Percentiles rank a stretch among this genome's conserved stretches.
Conservation (phyloP, 2,113 vertebrate species). For the Pipra filicauda region DNA sequence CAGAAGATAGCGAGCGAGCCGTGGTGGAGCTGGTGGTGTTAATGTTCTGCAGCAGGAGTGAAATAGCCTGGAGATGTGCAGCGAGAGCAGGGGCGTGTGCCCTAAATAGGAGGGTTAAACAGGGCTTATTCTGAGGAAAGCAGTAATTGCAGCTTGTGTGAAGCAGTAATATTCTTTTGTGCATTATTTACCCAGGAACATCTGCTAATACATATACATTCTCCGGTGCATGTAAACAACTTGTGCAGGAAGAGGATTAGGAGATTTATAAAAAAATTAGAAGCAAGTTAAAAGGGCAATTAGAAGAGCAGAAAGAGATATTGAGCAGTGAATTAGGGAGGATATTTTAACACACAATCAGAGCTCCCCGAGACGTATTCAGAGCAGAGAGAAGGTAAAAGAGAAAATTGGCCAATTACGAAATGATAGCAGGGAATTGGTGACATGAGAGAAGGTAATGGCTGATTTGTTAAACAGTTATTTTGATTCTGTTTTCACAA, state of each 20-base stretch:
- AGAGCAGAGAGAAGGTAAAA: slow-evolving; percentile 72
- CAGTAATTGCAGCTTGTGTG: slow-evolving; percentile 42
- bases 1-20: neutral
- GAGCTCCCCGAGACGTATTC: slow-evolving; percentile 70
- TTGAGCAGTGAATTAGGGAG: slow-evolving; percentile 64
- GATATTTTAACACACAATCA: slow-evolving; percentile 74
- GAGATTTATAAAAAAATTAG: slow-evolving; percentile 64
- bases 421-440: slow-evolving; percentile 64
- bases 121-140: slow-evolving; percentile 41
- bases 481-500: slow-evolving; percentile 64
- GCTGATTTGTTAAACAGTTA: slow-evolving; percentile 60
- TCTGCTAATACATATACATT: slow-evolving; percentile 70
- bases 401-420: slow-evolving; percentile 74
- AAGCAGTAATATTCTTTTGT: slow-evolving; percentile 40
- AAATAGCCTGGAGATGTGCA: slow-evolving; percentile 43
- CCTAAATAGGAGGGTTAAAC: slow-evolving; percentile 56
- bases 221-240: slow-evolving; percentile 67
- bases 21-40: slow-evolving; percentile 40
- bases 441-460: slow-evolving; percentile 64
- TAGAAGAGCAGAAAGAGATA: slow-evolving; percentile 73
- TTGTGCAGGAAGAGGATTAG: slow-evolving; percentile 55
- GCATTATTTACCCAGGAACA: slow-evolving; percentile 73
- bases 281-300: slow-evolving; percentile 76
- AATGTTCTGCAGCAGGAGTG: slow-evolving; percentile 50
- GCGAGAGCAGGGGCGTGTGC: neutral